Evolutionary conservation across 2,888 invertebrate species (phyloP).

Genomic region (Tachina grossa): DNA sequence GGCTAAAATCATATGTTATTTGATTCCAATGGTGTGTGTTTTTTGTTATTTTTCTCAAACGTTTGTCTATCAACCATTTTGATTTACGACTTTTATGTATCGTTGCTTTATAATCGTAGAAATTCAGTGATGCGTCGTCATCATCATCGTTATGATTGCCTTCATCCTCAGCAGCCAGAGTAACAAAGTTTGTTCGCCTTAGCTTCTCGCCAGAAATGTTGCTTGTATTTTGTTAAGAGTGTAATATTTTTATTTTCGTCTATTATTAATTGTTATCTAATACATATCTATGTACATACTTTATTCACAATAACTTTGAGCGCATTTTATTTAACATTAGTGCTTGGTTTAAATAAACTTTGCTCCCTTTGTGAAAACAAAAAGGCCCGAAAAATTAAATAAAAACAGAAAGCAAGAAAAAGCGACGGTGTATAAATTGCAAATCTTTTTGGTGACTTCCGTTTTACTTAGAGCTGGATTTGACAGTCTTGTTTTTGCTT

Average conservation of each 20-base stretch:
- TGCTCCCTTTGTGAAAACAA: constrained; percentile 20
- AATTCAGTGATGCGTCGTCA: constrained; percentile 70
- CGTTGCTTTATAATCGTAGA: constrained; percentile 67
- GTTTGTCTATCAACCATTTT: constrained; percentile 82
- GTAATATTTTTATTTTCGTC: constrained; percentile 26
- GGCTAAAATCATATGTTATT: constrained; percentile 5
- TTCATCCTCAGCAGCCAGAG: constrained; percentile 8
- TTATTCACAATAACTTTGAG: constrained; percentile 53
- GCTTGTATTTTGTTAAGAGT: constrained; percentile 10
- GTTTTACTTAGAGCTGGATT: constrained; percentile 60
- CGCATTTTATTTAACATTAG: constrained; percentile 63
- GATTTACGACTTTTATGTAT: constrained; percentile 80
- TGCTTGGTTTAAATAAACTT: constrained; percentile 43
- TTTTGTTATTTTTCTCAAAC: constrained; percentile 57
- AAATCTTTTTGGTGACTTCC: constrained; percentile 65
- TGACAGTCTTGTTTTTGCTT: constrained; percentile 49
- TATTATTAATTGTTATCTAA: constrained; percentile 66
- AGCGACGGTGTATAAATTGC: constrained; percentile 28
- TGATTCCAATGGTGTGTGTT: constrained; percentile 24
- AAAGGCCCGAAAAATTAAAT: constrained; percentile 21
- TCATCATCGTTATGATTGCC: constrained; percentile 29
- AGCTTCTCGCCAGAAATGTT: constrained; percentile 4
- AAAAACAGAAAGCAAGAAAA: constrained; percentile 3
- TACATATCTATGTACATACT: constrained; percentile 21
- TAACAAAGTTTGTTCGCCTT: constrained; percentile 22